Evolutionary conservation across 1,140 invertebrate genomes (phyloP).

Genomic region (Cydia pomonella): DNA sequence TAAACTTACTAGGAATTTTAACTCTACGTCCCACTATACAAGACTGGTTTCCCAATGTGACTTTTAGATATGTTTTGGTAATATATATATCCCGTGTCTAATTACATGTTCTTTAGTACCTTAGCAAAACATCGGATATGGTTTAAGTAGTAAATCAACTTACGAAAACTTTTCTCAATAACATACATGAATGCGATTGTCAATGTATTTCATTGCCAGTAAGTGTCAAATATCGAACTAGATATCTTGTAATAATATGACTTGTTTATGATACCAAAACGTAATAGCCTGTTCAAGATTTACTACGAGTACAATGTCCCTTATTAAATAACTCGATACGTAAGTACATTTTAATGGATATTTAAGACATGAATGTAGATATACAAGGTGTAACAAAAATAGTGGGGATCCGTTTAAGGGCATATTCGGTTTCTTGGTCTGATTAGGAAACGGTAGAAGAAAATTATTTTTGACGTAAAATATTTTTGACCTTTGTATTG

Average conservation of each 20-base stretch:
- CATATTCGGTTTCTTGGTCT: no score
- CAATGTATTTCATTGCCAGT: conserved; percentile 5
- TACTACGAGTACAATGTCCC: background rate
- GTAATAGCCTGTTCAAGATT: background rate
- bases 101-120: background rate
- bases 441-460: no score
- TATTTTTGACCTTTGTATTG: no score
- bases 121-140: background rate
- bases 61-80: background rate
- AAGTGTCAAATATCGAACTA: conserved; percentile 25
- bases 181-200: background rate
- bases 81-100: background rate
- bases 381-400: background rate
- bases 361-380: no score
- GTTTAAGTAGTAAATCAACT: conserved; percentile 20
- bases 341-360: no score
- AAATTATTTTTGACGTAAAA: no score
- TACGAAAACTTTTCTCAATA: conserved; percentile 4
- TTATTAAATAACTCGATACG: background rate
- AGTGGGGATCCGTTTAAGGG: no score
- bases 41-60: background rate
- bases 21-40: background rate
- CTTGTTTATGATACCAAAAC: conserved; percentile 5
- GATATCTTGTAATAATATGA: conserved; percentile 3
- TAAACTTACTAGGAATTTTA: background rate